Evolutionary conservation across 2,113 vertebrate species (phyloP).

Genomic region (Vicugna pacos): DNA sequence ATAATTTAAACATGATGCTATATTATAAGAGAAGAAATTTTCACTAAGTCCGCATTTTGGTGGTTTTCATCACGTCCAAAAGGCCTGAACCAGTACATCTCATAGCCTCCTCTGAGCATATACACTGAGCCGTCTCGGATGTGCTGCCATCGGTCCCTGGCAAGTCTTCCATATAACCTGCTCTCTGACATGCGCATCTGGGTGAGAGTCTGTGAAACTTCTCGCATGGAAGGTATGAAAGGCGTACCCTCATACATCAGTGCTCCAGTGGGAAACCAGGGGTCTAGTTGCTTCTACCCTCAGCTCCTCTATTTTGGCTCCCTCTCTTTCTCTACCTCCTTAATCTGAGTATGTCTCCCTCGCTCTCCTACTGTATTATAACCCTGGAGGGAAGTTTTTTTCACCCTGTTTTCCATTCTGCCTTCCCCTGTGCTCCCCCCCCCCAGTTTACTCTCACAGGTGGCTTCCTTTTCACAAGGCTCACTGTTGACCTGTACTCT

Average conservation of each 20-base stretch:
- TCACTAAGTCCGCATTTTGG: neutral
- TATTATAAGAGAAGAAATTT: neutral
- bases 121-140: neutral
- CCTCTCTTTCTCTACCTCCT: neutral
- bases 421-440: neutral
- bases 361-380: neutral
- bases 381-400: neutral
- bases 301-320: neutral
- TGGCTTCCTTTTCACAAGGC: neutral
- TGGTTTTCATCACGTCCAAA: neutral
- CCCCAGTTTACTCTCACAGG: neutral
- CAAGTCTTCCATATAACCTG: neutral
- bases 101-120: neutral
- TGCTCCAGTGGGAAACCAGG: neutral
- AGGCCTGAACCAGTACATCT: neutral
- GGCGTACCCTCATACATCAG: rapidly evolving
- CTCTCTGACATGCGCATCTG: neutral
- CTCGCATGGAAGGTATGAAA: neutral
- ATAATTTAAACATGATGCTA: neutral
- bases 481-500: neutral
- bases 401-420: neutral
- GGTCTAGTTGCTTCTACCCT: neutral
- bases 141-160: neutral
- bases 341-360: neutral
- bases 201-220: neutral